Evolutionary conservation across 1,140 invertebrate species (phyloP), one percentile per base, ranked within the genome.

Genomic region (Drosophila persimilis): DNA sequence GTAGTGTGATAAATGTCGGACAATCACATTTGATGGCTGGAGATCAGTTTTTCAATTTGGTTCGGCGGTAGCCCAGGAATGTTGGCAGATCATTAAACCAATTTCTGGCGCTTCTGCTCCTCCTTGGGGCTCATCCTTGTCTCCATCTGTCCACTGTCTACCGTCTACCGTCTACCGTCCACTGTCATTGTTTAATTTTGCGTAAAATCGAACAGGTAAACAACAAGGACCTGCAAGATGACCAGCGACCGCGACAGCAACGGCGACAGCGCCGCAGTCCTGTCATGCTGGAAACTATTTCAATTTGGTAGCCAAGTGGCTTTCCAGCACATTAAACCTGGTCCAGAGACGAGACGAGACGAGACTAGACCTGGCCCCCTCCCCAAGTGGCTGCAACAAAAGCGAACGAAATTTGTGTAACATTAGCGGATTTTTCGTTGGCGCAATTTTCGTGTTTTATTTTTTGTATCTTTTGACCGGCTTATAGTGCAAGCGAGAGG

Each of bases 311-410:
- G 56, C 47, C 44, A 55, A 63, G 35, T 50, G 53, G 43, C 54
- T 74, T 79, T 74, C 71, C 76, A 63, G 63, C 50, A 79, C 76
- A 78, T 78, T 78, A 66, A 73, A 54, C 71, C 60, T 11, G 13
- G 62, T 59, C 64, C 47, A 26, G 65, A 44, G 17, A 17, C 17
- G 17, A 17, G 17, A 17, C 17, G 17, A 17, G 17, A 17, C 17
- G 17, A 17, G 17, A 17, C 17, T 0, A 26, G 65, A 44, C 41
- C 39, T 50, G 43, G 22, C 47, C 59, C 31, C 11, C n/a, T 26
- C 55, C 29, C 7, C 55, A 24, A 46, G 60, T 35, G 45, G 44
- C 46, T 26, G 11, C 31, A 29, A 61, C 46, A 51, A 48, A 11
- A 47, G 17, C 15, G 8, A 39, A 29, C 7, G 2, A 17, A 26